Conservation (phyloP, 92 coral and sea anemone genomes). For the Virgularia gustaviana region DNA sequence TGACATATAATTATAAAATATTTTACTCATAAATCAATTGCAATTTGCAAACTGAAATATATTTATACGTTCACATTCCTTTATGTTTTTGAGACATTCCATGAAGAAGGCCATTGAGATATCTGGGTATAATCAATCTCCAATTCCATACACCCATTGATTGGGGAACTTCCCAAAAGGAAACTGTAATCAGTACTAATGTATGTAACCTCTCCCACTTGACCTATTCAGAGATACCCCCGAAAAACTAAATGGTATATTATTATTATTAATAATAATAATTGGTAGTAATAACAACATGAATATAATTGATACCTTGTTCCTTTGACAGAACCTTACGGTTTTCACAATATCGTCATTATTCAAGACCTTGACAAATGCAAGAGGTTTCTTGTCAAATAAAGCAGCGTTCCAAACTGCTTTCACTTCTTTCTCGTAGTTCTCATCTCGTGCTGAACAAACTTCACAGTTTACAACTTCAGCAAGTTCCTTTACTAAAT, state of each 20-base stretch:
- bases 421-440: constrained; percentile 44
- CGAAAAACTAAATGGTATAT: background rate
- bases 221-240: background rate
- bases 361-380: constrained; percentile 60
- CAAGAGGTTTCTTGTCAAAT: constrained; percentile 51
- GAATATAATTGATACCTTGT: constrained; percentile 57
- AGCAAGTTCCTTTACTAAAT: background rate
- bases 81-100: background rate
- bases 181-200: too few species aligned
- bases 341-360: constrained; percentile 60
- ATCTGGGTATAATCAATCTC: too few species aligned
- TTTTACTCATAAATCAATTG: background rate
- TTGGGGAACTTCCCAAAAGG: too few species aligned
- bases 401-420: constrained; percentile 60
- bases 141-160: too few species aligned
- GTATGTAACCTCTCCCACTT: too few species aligned
- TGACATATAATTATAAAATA: background rate
- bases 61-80: background rate
- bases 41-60: background rate
- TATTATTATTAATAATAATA: too few species aligned
- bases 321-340: constrained; percentile 57
- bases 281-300: background rate
- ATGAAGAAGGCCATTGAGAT: too few species aligned
- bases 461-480: background rate
- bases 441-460: constrained; percentile 13